A percentile compares a stretch with the other conserved stretches of the same genome.
These are phyloP conservation scores for Tenthredo livida DNA, from an alignment of 2,888 invertebrate species.

Conservation along the genomic window DNA sequence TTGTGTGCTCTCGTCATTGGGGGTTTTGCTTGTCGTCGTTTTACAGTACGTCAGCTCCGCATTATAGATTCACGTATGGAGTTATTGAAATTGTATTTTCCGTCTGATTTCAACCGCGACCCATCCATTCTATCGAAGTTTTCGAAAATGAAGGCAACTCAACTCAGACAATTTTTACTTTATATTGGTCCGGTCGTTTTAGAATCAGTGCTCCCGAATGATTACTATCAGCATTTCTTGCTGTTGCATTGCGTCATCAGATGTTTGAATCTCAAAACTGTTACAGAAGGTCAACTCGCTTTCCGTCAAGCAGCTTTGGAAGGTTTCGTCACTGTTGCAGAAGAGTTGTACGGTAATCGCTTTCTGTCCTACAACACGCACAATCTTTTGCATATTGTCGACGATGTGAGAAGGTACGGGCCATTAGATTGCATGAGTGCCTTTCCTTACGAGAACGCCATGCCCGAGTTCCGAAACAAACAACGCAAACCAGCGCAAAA, in stretches of 20 bases:
- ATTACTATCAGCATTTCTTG: slow-evolving; percentile 23
- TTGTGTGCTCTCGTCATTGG: slow-evolving; percentile 15
- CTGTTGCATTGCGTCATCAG: slow-evolving; percentile 33
- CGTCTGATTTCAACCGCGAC: slow-evolving; percentile 20
- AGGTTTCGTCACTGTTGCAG: not conserved
- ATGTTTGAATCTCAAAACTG: slow-evolving; percentile 37
- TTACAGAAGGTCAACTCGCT: slow-evolving; percentile 32
- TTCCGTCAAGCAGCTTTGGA: slow-evolving; percentile 13
- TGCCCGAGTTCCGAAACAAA: slow-evolving; percentile 11
- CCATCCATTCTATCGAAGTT: slow-evolving; percentile 25
- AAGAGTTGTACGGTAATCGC: slow-evolving; percentile 60
- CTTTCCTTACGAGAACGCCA: slow-evolving; percentile 56
- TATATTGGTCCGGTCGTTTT: slow-evolving; percentile 32
- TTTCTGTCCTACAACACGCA: slow-evolving; percentile 64
- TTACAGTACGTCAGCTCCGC: slow-evolving; percentile 20
- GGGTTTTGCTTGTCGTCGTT: slow-evolving; percentile 20
- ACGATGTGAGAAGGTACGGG: slow-evolving; percentile 62
- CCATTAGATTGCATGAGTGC: slow-evolving; percentile 62
- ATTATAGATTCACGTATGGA: slow-evolving; percentile 20
- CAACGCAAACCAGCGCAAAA: slow-evolving; percentile 17
- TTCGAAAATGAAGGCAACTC: no score
- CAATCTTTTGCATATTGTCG: slow-evolving; percentile 61
- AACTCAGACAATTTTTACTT: slow-evolving; percentile 35
- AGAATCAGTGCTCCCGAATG: slow-evolving; percentile 9
- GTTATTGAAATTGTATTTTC: slow-evolving; percentile 17